These are phyloP conservation scores for Trachymyrmex cornetzi DNA, from an alignment of 1,140 invertebrate species.

Conservation along the genomic window DNA sequence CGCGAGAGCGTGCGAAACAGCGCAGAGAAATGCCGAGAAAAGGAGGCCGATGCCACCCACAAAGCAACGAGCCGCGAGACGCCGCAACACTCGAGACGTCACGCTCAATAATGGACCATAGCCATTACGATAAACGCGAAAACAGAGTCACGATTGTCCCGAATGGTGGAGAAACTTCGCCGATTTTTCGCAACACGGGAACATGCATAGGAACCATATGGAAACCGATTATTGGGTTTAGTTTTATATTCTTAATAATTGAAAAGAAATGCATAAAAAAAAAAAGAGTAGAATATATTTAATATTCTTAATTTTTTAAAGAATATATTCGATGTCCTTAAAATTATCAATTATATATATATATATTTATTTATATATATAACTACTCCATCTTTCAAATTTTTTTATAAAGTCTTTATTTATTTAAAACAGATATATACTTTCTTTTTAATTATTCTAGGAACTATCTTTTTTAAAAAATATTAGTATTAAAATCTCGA, in stretches of 20 bases:
- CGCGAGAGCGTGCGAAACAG: conserved; percentile 23
- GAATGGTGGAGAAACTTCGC: conserved; percentile 6
- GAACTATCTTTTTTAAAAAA: background rate
- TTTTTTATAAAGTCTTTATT: background rate
- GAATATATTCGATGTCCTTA: too few relatives aligned
- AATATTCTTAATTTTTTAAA: too few relatives aligned
- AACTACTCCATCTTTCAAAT: background rate
- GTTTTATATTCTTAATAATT: background rate
- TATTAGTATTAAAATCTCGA: background rate
- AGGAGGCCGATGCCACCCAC: conserved; percentile 66
- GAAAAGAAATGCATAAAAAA: background rate
- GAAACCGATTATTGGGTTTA: background rate
- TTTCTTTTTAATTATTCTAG: background rate
- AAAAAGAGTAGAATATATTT: background rate
- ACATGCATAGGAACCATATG: background rate
- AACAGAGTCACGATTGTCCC: conserved; percentile 69
- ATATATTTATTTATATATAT: too few relatives aligned
- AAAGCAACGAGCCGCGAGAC: conserved; percentile 55
- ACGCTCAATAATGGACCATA: conserved; percentile 67
- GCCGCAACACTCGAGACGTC: conserved; percentile 71
- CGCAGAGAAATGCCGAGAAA: conserved; percentile 35
- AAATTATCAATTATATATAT: too few relatives aligned
- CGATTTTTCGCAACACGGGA: background rate
- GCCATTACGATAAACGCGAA: conserved; percentile 73
- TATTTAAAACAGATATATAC: background rate